phyloP scores from a whole-genome alignment of 2,113 vertebrate species.

The Tor tambroides region DNA sequence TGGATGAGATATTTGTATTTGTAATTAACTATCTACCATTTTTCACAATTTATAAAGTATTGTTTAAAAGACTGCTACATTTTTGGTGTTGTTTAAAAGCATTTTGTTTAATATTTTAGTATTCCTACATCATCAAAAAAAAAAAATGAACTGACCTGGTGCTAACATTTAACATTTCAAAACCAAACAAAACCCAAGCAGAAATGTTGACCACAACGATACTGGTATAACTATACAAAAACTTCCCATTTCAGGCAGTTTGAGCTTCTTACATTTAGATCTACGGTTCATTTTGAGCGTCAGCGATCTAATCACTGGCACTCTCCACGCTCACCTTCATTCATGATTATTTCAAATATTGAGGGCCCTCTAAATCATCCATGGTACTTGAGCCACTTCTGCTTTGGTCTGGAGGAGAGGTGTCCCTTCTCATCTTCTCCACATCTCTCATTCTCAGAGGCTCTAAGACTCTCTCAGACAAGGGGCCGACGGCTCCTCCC shows the following conservation, averaged over 20 bases:
- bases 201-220: too few species aligned
- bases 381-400: constrained; percentile 8
- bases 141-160: too few species aligned
- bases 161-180: too few species aligned
- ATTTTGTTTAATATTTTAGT: not conserved
- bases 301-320: constrained; percentile 16
- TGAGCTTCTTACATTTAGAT: not conserved
- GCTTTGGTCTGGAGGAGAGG: constrained; percentile 4
- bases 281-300: not conserved
- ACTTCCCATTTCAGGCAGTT: not conserved
- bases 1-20: too few species aligned
- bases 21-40: too few species aligned
- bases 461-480: not conserved
- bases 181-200: too few species aligned
- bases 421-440: constrained; percentile 6
- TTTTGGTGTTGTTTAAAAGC: not conserved
- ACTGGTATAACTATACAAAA: too few species aligned
- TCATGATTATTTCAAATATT: constrained; percentile 33
- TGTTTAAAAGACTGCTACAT: not conserved
- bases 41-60: too few species aligned
- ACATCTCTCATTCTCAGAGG: constrained; percentile 2
- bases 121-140: not conserved
- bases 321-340: not conserved
- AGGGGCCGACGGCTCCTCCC: not conserved
- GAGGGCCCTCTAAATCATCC: constrained; percentile 24